Evolutionary conservation across 1,140 invertebrate species (phyloP), one percentile per base, ranked within the genome.

Genomic region (Medauroidea extradentata): DNA sequence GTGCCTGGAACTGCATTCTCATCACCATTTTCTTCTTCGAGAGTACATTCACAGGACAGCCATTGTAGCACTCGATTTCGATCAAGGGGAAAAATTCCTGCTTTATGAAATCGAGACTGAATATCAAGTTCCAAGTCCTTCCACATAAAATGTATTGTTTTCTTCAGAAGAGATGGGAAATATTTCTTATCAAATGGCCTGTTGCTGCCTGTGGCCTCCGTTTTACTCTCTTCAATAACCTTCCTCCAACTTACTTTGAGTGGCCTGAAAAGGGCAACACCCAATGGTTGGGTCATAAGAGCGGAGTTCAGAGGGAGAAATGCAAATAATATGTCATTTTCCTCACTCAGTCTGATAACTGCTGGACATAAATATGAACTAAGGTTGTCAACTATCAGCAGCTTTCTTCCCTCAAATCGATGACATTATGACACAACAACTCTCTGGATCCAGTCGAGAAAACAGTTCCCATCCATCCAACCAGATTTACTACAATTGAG

Each of bases 291-390:
- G 34, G 76, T 58, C 3, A 77, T 71, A 57, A 76, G 74, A 9
- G 76, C 75, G 8, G 72, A 63, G 63, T 76, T 78, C 1, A 74
- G 71, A 7, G 65, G 67, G 11, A 78, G 62, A n/a, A 69, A 67
- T 34, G 73, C 71, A 39, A 77, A 59, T 56, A 76, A 70, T 18
- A 77, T 71, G 14, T 62, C 59, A 63, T 74, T 65, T 53, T 69
- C 49, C 21, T 62, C 43, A 63, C 76, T 76, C 46, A 74, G 71
- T 53, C 66, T 19, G 50, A 67, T 71, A 7, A 74, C 21, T 43
- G 68, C 56, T 39, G 71, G 48, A 1, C 72, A 66, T 41, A 75
- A 57, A 52, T 76, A 72, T 8, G 70, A 72, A 27, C 60, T 63
- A 41, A 76, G 64, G 59, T 75, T 75, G 53, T 75, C 74, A 8